Evolutionary conservation across 2,888 invertebrate species (phyloP), one percentile per base, ranked within the genome.

Genomic region (Cacoxenus indagator): DNA sequence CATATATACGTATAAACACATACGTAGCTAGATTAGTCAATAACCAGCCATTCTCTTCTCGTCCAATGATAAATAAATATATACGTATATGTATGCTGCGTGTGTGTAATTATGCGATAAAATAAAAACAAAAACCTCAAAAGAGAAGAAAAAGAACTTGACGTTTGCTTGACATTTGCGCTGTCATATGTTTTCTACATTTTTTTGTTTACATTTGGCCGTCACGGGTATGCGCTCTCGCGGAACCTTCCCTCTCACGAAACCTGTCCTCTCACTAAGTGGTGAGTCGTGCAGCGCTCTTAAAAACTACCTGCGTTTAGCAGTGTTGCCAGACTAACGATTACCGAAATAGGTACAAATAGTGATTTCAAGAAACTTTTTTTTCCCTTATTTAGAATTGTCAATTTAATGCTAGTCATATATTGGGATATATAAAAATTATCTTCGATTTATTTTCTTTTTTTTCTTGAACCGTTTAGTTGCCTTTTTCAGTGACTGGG

Each of bases 51-150:
- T n/a, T n/a, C n/a, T n/a, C n/a, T n/a, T n/a, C n/a, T n/a, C n/a
- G n/a, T n/a, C n/a, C n/a, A n/a, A n/a, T n/a, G n/a, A n/a, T n/a
- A n/a, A n/a, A n/a, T n/a, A n/a, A 11, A 57, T 29, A 11, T 27
- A 27, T 11, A 59, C 27, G 31, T 59, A 59, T 19, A 37, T 59
- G 31, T 59, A 31, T 59, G 31, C 31, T 57, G 57, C 31, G 57
- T 57, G 14, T 57, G 26, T 8, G 31, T 31, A 31, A 59, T 31
- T 31, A 59, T 59, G 31, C 29, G 19, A 31, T 19, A n/a, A 19
- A 57, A n/a, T 29, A 1, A 27, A n/a, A 29, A 57, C 26, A 57
- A 51, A 51, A 51, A 8, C 8, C 8, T 37, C 4, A 37, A 37
- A 37, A 11, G 9, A 31, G 5, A 37, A 37, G 4, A 51, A 51